A percentile compares a stretch with the other conserved stretches of the same genome.
phyloP scores from a whole-genome alignment of 2,888 invertebrate species.

The Sinelater perroti region DNA sequence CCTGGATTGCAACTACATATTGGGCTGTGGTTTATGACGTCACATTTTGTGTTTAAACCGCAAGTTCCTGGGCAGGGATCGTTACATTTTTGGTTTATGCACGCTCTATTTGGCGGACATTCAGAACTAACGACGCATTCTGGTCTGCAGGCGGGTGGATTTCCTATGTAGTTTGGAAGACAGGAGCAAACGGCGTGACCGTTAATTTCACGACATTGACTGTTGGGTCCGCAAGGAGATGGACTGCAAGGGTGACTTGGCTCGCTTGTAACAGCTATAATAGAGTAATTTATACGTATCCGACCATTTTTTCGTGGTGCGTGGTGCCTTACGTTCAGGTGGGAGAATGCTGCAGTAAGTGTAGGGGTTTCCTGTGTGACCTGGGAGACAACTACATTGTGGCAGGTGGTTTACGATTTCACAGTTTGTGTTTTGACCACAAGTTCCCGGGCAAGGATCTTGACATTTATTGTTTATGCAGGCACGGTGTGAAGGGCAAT shows the following conservation, averaged over 20 bases:
- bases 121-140: slow-evolving; percentile 77
- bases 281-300: neutral
- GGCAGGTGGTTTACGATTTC: slow-evolving; percentile 73
- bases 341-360: slow-evolving; percentile 58
- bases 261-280: slow-evolving; percentile 51
- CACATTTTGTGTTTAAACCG: slow-evolving; percentile 74
- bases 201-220: slow-evolving; percentile 70
- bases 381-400: slow-evolving; percentile 68
- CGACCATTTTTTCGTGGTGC: slow-evolving; percentile 25
- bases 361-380: slow-evolving; percentile 75
- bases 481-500: slow-evolving; percentile 70
- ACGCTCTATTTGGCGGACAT: slow-evolving; percentile 73
- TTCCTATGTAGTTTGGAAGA: slow-evolving; percentile 71
- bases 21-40: slow-evolving; percentile 80
- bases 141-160: slow-evolving; percentile 74
- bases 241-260: slow-evolving; percentile 71
- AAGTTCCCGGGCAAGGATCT: slow-evolving; percentile 75
- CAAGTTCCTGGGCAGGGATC: slow-evolving; percentile 81
- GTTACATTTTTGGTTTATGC: slow-evolving; percentile 75
- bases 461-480: slow-evolving; percentile 73
- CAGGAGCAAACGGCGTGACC: slow-evolving; percentile 71
- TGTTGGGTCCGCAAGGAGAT: slow-evolving; percentile 78
- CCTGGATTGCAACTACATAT: slow-evolving; percentile 71
- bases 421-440: slow-evolving; percentile 74
- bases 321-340: slow-evolving; percentile 60